Base-by-base conservation (phyloP, 1,140 invertebrate species). In the Venturia canescens region DNA sequence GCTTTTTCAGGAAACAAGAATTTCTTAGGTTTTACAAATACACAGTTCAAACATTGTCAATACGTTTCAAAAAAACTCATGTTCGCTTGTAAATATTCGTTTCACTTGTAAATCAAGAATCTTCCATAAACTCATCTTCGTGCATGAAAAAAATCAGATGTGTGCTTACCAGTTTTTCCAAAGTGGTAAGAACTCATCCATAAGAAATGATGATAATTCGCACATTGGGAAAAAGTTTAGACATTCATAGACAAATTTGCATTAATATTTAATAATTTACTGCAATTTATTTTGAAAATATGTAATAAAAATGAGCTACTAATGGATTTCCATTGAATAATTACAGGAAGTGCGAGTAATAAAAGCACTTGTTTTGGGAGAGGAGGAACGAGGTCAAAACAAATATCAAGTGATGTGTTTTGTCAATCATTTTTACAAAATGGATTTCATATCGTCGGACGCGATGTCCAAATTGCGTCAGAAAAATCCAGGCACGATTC, bases 381-480 rank as follows among this genome's bases (percentile, higher is more conserved):
- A 98, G 89, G 97, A 98, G 90, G 98, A 98, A 90, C 93, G 96
- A 63, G 97, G 97, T 2, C 97, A 98, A 89, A 96, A 95, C 86
- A 96, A 97, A 84, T 97, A 96, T 89, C 97, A 98, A 92, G 96
- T 97, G 0, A 94, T 98, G 89, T 99, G 98, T 90, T 99, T 98
- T 90, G 94, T 98, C 0, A 96, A 96, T 83, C 96, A 97, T 88
- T 96, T 98, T 87, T 95, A 95, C 78, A 97, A 97, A 91, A 95
- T 97, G 86, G 97, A 98, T 85, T 98, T 98, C 88, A 98, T 99
- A 88, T 97, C 97, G 0, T 96, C 97, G 18, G 98, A 98, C 92
- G 98, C 98, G 21, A 98, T 99, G 97, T 96, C 97, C n/a, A 98
- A 98, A 92, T 91, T 99, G n/a, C 93, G 98, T 91, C 98, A 98